Conservation (phyloP, 2,797 vertebrate genomes). For the Ispidina lecontei region DNA sequence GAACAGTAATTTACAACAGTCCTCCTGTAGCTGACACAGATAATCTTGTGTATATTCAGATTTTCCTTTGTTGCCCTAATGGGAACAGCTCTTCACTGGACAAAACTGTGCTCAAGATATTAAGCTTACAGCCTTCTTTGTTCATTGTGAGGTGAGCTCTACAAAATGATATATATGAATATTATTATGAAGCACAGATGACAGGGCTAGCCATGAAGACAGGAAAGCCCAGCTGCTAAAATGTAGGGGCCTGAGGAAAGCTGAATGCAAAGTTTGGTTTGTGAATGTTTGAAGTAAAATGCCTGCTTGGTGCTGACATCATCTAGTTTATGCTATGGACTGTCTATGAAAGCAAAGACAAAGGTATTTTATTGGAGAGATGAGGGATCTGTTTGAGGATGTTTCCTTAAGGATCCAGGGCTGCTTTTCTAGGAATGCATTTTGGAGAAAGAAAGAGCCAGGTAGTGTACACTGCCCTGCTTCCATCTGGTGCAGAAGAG, state of each 20-base stretch:
- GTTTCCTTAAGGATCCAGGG: not conserved
- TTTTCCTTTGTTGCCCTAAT: not conserved
- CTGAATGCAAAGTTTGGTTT: not conserved
- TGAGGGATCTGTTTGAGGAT: not conserved
- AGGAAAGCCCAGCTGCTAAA: not conserved
- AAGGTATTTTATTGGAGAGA: not conserved
- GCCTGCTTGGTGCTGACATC: not conserved
- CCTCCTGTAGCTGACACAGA: not conserved
- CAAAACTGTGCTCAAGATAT: not conserved
- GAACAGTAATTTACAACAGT: not conserved
- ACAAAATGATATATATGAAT: not conserved
- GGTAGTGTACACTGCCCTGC: not conserved
- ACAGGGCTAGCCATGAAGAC: not conserved
- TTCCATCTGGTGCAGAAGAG: not conserved
- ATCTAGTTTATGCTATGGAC: not conserved
- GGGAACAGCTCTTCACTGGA: not conserved
- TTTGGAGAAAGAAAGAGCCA: not conserved
- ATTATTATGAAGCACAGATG: not conserved
- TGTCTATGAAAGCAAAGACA: not conserved
- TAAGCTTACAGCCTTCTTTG: not conserved
- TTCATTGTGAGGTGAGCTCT: not conserved
- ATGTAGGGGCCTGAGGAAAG: not conserved
- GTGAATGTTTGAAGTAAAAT: not conserved
- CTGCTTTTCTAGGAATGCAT: not conserved
- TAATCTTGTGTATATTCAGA: not conserved